Evolutionary conservation across 92 coral and sea anemone genomes (phyloP).

Genomic region (Bergia puertoricense): DNA sequence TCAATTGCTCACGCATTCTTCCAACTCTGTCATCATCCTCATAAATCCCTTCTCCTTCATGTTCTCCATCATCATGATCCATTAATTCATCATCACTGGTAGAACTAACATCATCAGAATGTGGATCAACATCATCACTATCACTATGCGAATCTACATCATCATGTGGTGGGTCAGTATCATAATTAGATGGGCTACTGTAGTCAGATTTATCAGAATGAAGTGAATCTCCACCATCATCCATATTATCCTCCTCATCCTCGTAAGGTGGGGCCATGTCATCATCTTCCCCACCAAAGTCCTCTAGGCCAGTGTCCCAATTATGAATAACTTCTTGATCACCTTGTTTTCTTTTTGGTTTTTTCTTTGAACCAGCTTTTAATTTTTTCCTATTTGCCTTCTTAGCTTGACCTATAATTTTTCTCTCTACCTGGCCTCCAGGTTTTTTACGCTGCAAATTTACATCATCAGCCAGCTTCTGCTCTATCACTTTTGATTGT

Average conservation of each 20-base stretch:
- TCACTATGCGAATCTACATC: not conserved
- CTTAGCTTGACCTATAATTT: not conserved
- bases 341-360: not conserved
- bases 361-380: constrained; percentile 23
- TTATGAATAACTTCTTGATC: constrained; percentile 42
- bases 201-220: constrained; percentile 14
- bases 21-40: constrained; percentile 43
- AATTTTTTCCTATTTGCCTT: not conserved
- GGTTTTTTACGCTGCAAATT: not conserved
- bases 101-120: constrained; percentile 8
- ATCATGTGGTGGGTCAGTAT: constrained; percentile 11
- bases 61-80: constrained; percentile 52
- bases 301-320: constrained; percentile 33
- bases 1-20: constrained; percentile 51
- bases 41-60: constrained; percentile 44
- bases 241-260: constrained; percentile 20
- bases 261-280: constrained; percentile 30
- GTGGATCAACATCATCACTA: not conserved
- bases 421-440: not conserved
- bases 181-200: not conserved
- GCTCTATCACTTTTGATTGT: not conserved
- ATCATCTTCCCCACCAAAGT: constrained; percentile 17
- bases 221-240: constrained; percentile 32
- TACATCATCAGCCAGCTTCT: not conserved
- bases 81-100: constrained; percentile 45